These are phyloP conservation scores for Pollimyrus isidori DNA, from an alignment of 2,113 vertebrate species.

Conservation along the genomic window DNA sequence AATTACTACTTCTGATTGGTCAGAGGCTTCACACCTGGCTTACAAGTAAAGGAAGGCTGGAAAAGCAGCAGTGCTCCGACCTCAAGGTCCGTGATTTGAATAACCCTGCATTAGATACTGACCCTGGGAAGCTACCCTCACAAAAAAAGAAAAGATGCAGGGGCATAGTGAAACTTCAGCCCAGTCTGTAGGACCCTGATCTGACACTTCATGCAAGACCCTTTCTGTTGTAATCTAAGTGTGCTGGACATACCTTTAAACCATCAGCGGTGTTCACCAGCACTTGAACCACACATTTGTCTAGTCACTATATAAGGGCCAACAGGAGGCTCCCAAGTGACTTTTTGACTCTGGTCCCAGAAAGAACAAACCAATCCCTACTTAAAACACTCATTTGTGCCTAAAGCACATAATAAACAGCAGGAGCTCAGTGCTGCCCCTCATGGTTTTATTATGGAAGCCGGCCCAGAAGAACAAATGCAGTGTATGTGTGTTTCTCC, in stretches of 20 bases:
- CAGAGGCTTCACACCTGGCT: no score
- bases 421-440: no score
- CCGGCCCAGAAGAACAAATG: no score
- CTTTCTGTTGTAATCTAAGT: not conserved
- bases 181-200: not conserved
- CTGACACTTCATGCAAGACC: not conserved
- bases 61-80: no score
- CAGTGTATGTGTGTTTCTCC: no score
- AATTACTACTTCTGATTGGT: no score
- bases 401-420: no score
- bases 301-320: not conserved
- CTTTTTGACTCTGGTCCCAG: not conserved
- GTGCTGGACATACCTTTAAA: not conserved
- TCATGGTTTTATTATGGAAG: no score
- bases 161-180: not conserved
- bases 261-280: not conserved
- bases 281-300: not conserved
- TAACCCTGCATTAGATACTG: not conserved
- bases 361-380: no score
- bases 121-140: not conserved
- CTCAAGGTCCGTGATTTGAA: no score
- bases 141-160: not conserved
- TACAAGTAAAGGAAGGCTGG: no score
- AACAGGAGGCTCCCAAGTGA: not conserved
- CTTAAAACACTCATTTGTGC: no score